Base-by-base conservation (phyloP, 2,888 invertebrate species). In the Clusia tigrina region DNA sequence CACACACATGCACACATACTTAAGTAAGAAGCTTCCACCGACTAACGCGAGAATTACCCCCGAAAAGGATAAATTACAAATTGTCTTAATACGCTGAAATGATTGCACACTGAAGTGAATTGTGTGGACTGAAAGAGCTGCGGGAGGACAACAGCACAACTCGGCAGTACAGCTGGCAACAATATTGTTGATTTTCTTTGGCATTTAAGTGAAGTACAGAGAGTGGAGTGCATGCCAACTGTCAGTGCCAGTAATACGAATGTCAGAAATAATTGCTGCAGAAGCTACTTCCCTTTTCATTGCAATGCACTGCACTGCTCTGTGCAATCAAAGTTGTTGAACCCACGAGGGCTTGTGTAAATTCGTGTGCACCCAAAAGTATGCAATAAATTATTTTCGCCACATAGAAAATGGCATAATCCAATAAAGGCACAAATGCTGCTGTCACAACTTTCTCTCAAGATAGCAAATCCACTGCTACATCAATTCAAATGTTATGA, bases 181-280 rank as follows among this genome's bases (percentile, higher is more conserved):
- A n/a, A n/a, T 32, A 32, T 32, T 32, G n/a, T 32, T 32, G 32
- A 32, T 12, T 9, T 51, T 51, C 12, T 25, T 53, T 53, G 15
- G 23, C 42, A 42, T 5, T 6, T 18, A 42, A 42, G 18, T n/a
- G 42, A 32, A 32, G 32, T 32, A 32, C 12, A 12, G 6, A 42
- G 42, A n/a, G 24, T 15, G 24, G 24, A 22, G 17, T 42, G 42
- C 57, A 15, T 57, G 54, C 57, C 52, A 62, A 58, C 57, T 62
- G 62, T 57, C 57, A 53, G 62, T 23, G 32, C 58, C 61, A 57
- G 42, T 57, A 26, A 38, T 57, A 12, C 18, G 52, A 23, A 23
- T 51, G 57, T 46, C 59, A 37, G 57, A 60, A 58, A 62, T 54
- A 67, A 67, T 66, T 64, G 58, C 42, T n/a, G n/a, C n/a, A n/a